Conservation (phyloP, 2,113 vertebrate genomes). For the Xiphias gladius region DNA sequence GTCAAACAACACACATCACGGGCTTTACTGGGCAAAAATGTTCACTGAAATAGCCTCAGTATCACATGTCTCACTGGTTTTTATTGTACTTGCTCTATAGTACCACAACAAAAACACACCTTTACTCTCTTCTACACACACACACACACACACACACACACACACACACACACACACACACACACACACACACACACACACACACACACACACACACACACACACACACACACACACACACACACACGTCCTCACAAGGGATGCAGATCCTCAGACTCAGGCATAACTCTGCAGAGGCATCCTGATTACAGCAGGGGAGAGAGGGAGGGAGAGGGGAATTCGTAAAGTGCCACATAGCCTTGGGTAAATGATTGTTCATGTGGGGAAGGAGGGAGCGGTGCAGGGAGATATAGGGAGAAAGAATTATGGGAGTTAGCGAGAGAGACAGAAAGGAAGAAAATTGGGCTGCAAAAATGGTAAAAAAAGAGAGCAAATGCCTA, state of each 20-base stretch:
- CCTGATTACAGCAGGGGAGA: slow-evolving; percentile 30
- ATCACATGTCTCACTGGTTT: not conserved
- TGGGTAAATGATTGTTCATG: slow-evolving; percentile 65
- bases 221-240: too few species aligned
- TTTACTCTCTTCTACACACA: not conserved
- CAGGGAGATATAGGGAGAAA: slow-evolving; percentile 1
- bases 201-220: not conserved
- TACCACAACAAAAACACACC: not conserved
- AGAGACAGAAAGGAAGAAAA: not conserved
- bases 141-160: not conserved
- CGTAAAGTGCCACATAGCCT: slow-evolving; percentile 38
- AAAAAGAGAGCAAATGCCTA: not conserved
- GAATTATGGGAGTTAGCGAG: not conserved
- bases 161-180: not conserved
- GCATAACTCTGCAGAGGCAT: slow-evolving; percentile 25
- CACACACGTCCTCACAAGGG: not conserved
- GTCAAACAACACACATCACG: not conserved
- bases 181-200: not conserved
- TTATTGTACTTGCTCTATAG: not conserved
- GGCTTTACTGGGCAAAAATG: not conserved
- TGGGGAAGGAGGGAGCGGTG: slow-evolving; percentile 34
- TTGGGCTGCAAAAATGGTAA: not conserved
- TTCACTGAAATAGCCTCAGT: not conserved
- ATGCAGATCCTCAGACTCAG: slow-evolving; percentile 34
- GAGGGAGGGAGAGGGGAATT: not conserved